Base-by-base conservation (phyloP, 2,888 invertebrate species). In the Trachelus troglodyta region DNA sequence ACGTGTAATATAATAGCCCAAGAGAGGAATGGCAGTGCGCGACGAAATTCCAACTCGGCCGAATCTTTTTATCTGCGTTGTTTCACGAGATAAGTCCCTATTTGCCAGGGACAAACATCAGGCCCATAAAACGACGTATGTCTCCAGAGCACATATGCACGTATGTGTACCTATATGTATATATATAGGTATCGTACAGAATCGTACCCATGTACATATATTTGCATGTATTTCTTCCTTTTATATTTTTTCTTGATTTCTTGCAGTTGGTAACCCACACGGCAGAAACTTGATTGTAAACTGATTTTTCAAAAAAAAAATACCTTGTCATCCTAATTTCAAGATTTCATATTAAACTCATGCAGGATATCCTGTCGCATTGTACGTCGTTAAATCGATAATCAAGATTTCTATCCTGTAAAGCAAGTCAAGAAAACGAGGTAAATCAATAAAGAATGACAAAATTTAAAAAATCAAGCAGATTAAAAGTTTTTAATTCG, bases 11-110 rank as follows among this genome's bases (percentile, higher is more conserved):
- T 56, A 23, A 23, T 23, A 56, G 56, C 56, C 9, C 56, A 23
- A 23, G 23, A 56, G 56, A 56, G 56, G 23, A 56, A 56, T 56
- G 23, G 56, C 56, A 56, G 56, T 56, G 9, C 23, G 23, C 23
- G 23, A 56, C 23, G 56, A 56, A 56, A 56, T 56, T 56, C 56
- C 56, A 23, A 56, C 56, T 56, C 56, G 56, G 56, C 31, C 71
- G 71, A 71, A 71, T 71, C 71, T 71, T 71, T 56, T 71, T 71
- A 71, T 71, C 71, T 71, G 71, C 71, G 71, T 71, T 71, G 71
- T 71, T 71, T 71, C 71, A 71, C 71, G 31, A 71, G 71, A 71
- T 71, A 71, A 71, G 71, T 71, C 71, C 23, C 33, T 71, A 71
- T 71, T 71, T 71, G 71, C 71, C 31, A 71, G 71, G 71, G 71